Percentiles rank a stretch among this genome's conserved stretches.
phyloP scores from a whole-genome alignment of 1,140 invertebrate genomes.

The Drosophila persimilis region DNA sequence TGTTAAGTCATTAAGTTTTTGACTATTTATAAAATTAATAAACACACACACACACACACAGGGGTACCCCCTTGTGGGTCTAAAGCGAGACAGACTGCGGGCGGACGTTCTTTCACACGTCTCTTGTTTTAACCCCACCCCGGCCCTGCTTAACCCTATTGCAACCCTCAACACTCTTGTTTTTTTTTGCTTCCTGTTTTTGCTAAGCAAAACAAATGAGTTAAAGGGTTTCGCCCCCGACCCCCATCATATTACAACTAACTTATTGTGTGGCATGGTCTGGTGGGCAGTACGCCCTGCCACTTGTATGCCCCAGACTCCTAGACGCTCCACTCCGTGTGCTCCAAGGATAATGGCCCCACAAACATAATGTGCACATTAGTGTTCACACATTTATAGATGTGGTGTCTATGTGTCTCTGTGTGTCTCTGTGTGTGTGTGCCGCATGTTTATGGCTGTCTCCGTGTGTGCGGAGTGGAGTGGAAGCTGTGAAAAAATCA shows the following conservation, averaged over 20 bases:
- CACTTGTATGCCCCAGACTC: constrained; percentile 26
- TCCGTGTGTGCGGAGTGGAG: constrained; percentile 53
- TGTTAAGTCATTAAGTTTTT: constrained; percentile 67
- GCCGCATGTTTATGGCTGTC: constrained; percentile 72
- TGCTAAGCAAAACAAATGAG: constrained; percentile 76
- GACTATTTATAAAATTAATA: constrained; percentile 62
- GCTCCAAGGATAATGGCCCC: constrained; percentile 69
- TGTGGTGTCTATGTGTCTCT: constrained; percentile 51
- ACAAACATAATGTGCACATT: constrained; percentile 78
- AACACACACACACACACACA: background rate
- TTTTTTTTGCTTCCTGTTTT: constrained; percentile 18
- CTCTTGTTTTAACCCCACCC: constrained; percentile 47
- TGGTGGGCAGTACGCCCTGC: constrained; percentile 52
- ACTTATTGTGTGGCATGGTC: constrained; percentile 71
- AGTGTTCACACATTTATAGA: constrained; percentile 81
- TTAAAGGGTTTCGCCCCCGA: constrained; percentile 68
- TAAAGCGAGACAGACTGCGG: constrained; percentile 1
- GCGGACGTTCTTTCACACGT: constrained; percentile 70
- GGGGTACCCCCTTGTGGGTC: no score
- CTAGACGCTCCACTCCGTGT: constrained; percentile 6
- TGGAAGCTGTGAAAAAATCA: constrained; percentile 63
- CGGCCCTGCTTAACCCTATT: background rate
- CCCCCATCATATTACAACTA: constrained; percentile 35
- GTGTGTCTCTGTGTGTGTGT: constrained; percentile 47
- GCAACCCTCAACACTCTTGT: constrained; percentile 14